Evolutionary conservation across 2,113 vertebrate genomes (phyloP), one percentile per base, ranked within the genome.

Genomic region (Pelecanus crispus): DNA sequence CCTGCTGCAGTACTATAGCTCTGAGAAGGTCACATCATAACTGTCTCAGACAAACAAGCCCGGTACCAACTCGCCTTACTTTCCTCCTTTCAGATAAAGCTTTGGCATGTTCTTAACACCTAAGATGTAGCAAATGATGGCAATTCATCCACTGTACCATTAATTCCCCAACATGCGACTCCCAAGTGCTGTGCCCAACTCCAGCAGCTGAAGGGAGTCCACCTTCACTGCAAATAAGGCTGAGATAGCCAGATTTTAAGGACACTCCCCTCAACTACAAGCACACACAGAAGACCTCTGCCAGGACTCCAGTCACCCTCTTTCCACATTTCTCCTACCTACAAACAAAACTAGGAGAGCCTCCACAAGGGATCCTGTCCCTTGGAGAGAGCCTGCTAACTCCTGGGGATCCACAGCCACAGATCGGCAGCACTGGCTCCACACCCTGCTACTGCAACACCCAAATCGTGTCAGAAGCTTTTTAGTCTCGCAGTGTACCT

Each of bases 141-240:
- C 0, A 1, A 55, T 50, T 74, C 56, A 71, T 34, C 16, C 52
- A 29, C 44, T 22, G 18, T 16, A 56, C 11, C 19, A 31, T 81
- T 49, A 1, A 3, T 20, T 67, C 38, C 32, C 25, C 2, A 3
- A 55, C 10, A 17, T 1, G 8, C 0, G 3, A 50, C 28, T 49
- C 20, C 17, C 20, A 24, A 5, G 28, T 24, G 58, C 58, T 36
- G 24, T 0, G 3, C 45, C 45, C 4, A 8, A 50, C 34, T 65
- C 40, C 29, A 45, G 40, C 29, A 77, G 71, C 53, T 58, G 59
- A 72, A 44, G 22, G 38, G 40, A 71, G n/a, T 29, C 70, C 11
- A 50, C 36, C 31, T n/a, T 49, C 65, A 73, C 9, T 13, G 11
- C 40, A 85, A 73, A 44, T 40, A 73, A 61, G 19, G 22, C 55